These are phyloP conservation scores for Malacosoma neustria DNA, from an alignment of 2,888 invertebrate species.

Conservation along the genomic window DNA sequence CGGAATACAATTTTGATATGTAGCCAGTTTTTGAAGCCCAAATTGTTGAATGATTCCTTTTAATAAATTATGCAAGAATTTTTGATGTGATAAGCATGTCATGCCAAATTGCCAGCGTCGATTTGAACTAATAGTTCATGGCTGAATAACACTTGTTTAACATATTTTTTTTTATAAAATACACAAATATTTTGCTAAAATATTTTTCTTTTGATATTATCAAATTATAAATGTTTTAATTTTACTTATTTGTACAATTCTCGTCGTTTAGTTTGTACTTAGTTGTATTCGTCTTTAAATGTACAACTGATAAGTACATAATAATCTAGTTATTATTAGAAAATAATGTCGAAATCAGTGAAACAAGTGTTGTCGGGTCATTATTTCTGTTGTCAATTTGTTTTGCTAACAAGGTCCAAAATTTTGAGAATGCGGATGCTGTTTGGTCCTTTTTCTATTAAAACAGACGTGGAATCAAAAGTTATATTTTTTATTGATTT, in stretches of 20 bases:
- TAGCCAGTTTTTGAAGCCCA: constrained; percentile 11
- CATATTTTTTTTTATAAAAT: too few species aligned
- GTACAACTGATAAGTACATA: too few species aligned
- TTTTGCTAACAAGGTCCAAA: constrained; percentile 43
- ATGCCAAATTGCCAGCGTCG: constrained; percentile 34
- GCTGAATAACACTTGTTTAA: not conserved
- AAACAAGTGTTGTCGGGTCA: not conserved
- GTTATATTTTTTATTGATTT: constrained; percentile 15
- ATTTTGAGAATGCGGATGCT: constrained; percentile 34
- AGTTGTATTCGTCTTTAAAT: too few species aligned
- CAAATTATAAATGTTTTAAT: too few species aligned
- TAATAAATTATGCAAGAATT: not conserved
- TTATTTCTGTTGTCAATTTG: constrained; percentile 14
- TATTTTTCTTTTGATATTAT: too few species aligned
- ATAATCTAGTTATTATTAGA: too few species aligned
- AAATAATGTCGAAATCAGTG: too few species aligned
- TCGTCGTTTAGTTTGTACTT: too few species aligned
- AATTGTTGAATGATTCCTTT: constrained; percentile 3
- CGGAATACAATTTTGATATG: constrained; percentile 17
- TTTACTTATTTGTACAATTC: too few species aligned
- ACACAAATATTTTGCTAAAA: too few species aligned
- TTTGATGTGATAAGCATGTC: constrained; percentile 36
- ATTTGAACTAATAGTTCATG: not conserved
- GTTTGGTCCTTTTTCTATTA: constrained; percentile 24
- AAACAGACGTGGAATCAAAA: constrained; percentile 30